Percentiles rank a stretch among this genome's conserved stretches.
These are phyloP conservation scores for Patiria miniata DNA, from an alignment of 35 echinoderm and acorn worm genomes.

Conservation along the genomic window DNA sequence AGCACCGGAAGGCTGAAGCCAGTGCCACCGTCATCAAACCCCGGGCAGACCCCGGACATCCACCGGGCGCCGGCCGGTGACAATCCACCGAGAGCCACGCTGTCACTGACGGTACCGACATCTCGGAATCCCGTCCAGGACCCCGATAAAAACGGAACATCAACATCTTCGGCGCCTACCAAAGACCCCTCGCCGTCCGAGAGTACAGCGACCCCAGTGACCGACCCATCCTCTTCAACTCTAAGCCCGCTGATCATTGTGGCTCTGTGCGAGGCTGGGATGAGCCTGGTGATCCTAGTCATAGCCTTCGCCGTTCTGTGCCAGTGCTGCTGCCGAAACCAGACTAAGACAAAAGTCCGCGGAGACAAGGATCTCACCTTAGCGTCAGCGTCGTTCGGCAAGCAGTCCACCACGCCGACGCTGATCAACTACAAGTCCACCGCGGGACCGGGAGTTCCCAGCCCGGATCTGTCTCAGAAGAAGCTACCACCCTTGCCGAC, in stretches of 20 bases:
- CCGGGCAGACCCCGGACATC: neutral
- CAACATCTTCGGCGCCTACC: neutral
- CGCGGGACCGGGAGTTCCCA: neutral
- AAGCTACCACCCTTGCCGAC: neutral
- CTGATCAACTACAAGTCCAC: slow-evolving; percentile 9
- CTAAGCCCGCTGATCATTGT: slow-evolving; percentile 8
- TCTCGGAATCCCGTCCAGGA: no score
- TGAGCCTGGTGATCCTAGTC: neutral
- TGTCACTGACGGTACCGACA: neutral
- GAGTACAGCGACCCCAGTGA: neutral
- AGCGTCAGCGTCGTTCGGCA: neutral
- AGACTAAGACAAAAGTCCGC: neutral
- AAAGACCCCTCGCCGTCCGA: neutral
- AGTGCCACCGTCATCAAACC: neutral
- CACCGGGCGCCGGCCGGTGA: neutral
- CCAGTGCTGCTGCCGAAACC: slow-evolving; percentile 15
- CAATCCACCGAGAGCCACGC: neutral
- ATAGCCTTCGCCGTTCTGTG: slow-evolving; percentile 11
- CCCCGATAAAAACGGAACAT: no score
- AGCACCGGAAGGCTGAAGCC: neutral
- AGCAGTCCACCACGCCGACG: neutral
- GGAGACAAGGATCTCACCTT: slow-evolving; percentile 1
- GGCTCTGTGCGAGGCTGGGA: slow-evolving; percentile 8
- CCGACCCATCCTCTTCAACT: neutral
- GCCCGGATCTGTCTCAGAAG: neutral